Base-by-base conservation (phyloP, 2,797 vertebrate species). In the Poeciliopsis infans region DNA sequence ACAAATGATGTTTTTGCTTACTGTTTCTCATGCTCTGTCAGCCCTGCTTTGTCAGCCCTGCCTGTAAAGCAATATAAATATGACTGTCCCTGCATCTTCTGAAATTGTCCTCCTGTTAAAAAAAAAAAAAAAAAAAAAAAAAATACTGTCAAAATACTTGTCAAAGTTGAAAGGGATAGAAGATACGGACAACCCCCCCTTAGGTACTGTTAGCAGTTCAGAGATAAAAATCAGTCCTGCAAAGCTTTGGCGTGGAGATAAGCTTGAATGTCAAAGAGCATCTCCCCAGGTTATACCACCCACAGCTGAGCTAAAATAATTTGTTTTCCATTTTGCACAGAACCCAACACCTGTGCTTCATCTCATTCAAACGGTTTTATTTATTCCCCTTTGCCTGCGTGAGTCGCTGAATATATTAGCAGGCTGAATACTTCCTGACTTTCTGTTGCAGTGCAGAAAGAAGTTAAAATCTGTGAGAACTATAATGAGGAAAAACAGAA, bases 211-310 rank as follows among this genome's bases (percentile, higher is more conserved):
- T 78, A 28, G 33, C 69, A 78, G 69, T 36, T 61, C 39, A 59
- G 51, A 71, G 49, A 78, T 71, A 39, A 76, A 76, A 75, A 73
- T 51, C 43, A 51, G 46, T 73, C 15, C 46, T 73, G 31, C 71
- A 59, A 59, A 6, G 6, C 12, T 57, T 41, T 74, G 72, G n/a
- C 13, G 10, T 43, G 25, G 51, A 31, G 18, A 75, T 57, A 57
- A 75, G 73, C 25, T 41, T 31, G 55, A 25, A 59, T 73, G 71
- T 73, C 53, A 43, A 16, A 41, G 73, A 74, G 46, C 53, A 59
- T 75, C 39, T 74, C 39, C 39, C 66, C 46, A 39, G 71, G 47
- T 73, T 51, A 23, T 53, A 12, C 71, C 28, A 51, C 46, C 47
- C 28, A 43, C 46, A 36, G 31, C 46, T 53, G 28, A 39, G 28